Conservation (phyloP, 30 jellyfish, hydroid and myxozoan species). For the Cassiopea andromeda region DNA sequence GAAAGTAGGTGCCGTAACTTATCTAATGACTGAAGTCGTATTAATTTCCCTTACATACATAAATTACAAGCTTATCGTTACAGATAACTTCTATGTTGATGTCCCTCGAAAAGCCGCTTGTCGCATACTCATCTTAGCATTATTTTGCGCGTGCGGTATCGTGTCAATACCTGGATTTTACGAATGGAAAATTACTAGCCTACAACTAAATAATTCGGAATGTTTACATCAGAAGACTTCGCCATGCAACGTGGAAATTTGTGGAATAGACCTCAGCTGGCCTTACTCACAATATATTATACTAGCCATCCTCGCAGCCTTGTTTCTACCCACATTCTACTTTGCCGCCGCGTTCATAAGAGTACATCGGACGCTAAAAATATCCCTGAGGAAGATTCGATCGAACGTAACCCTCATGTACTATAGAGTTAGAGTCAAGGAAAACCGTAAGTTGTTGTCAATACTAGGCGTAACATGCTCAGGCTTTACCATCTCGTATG, state of each 20-base stretch:
- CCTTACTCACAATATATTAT: background rate
- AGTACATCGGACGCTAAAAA: slow-evolving; percentile 7
- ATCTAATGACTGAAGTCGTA: slow-evolving; percentile 40
- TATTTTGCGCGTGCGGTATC: background rate
- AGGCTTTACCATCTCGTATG: slow-evolving; percentile 42
- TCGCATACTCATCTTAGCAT: background rate
- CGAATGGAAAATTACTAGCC: slow-evolving; percentile 49
- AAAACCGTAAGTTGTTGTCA: slow-evolving; percentile 13
- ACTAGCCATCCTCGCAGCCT: background rate
- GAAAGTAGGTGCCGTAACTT: slow-evolving; percentile 55
- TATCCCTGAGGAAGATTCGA: slow-evolving; percentile 10
- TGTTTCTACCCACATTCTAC: slow-evolving; percentile 46
- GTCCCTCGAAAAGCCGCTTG: slow-evolving; percentile 8
- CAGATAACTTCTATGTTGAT: slow-evolving; percentile 11
- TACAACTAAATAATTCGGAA: background rate
- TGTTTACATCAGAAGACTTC: background rate
- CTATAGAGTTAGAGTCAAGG: slow-evolving; percentile 16
- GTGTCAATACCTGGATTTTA: slow-evolving; percentile 44
- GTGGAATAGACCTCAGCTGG: slow-evolving; percentile 3
- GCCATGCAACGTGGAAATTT: background rate
- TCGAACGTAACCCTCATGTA: slow-evolving; percentile 1
- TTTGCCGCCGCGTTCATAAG: background rate
- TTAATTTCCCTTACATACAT: slow-evolving; percentile 23
- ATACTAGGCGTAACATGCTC: slow-evolving; percentile 35
- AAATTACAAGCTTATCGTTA: slow-evolving; percentile 11